phyloP scores from a whole-genome alignment of 2,888 invertebrate species.

The Sabatieria punctata region DNA sequence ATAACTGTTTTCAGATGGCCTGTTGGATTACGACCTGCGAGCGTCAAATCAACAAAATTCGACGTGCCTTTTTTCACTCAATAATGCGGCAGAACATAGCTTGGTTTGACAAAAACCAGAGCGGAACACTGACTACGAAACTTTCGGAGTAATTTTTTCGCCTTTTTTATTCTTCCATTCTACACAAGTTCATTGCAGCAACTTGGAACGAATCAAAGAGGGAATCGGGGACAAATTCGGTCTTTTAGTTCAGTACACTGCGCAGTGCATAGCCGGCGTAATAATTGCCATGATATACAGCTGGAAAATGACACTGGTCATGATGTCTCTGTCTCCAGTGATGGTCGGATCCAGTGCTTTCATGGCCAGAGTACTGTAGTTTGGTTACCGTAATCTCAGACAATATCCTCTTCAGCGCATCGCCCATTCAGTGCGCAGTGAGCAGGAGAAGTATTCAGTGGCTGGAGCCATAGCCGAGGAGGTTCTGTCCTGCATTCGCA shows the following conservation, averaged over 20 bases:
- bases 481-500: conserved; percentile 29
- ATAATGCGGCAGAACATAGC: conserved; percentile 35
- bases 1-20: conserved; percentile 1
- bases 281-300: conserved; percentile 38
- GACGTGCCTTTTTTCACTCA: conserved; percentile 35
- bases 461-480: conserved; percentile 34
- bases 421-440: conserved; percentile 35
- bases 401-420: conserved; percentile 30
- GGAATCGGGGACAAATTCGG: conserved; percentile 40
- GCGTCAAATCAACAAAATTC: conserved; percentile 36
- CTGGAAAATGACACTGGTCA: conserved; percentile 43
- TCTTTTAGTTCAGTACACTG: conserved; percentile 34
- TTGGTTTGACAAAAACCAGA: conserved; percentile 37
- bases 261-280: conserved; percentile 37
- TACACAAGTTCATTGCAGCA: conserved; percentile 33
- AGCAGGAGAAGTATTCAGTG: conserved; percentile 32
- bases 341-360: conserved; percentile 33
- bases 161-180: too few species aligned
- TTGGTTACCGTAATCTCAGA: too few species aligned
- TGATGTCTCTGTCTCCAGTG: conserved; percentile 41
- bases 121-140: conserved; percentile 38
- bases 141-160: conserved; percentile 36
- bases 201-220: conserved; percentile 38
- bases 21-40: conserved; percentile 23
- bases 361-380: too few species aligned